Evolutionary conservation across 2,113 vertebrate species (phyloP).

Genomic region (Aythya baeri): DNA sequence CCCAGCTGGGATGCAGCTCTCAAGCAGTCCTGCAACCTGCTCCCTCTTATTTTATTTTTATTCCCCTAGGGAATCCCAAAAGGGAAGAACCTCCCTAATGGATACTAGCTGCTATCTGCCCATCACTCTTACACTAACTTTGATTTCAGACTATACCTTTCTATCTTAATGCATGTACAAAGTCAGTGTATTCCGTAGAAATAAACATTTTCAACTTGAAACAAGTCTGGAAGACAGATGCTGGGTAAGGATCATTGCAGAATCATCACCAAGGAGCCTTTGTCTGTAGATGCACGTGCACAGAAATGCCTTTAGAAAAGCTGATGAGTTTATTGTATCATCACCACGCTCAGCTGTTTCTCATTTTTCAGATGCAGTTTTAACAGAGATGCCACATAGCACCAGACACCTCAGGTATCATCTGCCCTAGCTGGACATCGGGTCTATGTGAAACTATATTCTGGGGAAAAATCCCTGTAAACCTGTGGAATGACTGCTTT

Average conservation of each 20-base stretch:
- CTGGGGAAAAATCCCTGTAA: too few species aligned
- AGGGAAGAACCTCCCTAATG: too few species aligned
- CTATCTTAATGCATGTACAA: neutral
- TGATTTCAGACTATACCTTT: neutral
- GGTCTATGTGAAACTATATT: too few species aligned
- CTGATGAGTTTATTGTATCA: neutral
- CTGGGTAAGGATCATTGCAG: neutral
- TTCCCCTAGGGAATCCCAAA: too few species aligned
- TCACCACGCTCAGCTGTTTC: neutral
- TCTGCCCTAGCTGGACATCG: neutral
- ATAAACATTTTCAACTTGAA: neutral
- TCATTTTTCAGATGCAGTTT: accelerated
- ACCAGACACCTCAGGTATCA: neutral
- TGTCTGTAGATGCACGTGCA: neutral
- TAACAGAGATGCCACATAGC: neutral
- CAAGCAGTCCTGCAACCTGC: neutral
- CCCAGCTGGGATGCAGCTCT: accelerated
- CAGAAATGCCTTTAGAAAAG: neutral
- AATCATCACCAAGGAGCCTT: neutral
- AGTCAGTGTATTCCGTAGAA: neutral
- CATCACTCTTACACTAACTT: neutral
- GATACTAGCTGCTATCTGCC: neutral
- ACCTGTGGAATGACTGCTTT: neutral
- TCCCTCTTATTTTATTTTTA: neutral
- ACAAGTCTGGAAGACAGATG: neutral